Evolutionary conservation across 2,113 vertebrate genomes (phyloP).

Genomic region (Paramisgurnus dabryanus): DNA sequence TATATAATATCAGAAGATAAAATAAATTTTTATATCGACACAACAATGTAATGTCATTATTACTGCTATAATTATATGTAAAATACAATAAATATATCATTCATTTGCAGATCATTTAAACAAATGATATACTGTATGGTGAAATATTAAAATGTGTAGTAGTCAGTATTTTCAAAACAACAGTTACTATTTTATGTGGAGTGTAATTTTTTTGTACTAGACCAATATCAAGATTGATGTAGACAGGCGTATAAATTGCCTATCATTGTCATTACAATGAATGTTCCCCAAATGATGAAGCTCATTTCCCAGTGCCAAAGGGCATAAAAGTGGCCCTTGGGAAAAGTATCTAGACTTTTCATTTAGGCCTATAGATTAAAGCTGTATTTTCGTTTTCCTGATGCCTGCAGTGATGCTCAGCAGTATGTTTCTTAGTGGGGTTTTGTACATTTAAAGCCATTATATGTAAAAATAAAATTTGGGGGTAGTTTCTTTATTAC

Average conservation of each 20-base stretch:
- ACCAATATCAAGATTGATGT: conserved; percentile 8
- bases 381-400: conserved; percentile 34
- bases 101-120: no score
- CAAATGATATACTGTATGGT: background rate
- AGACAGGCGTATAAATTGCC: conserved; percentile 31
- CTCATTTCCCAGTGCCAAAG: conserved; percentile 21
- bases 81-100: background rate
- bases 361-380: conserved; percentile 34
- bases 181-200: background rate
- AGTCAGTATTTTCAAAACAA: background rate
- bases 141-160: no score
- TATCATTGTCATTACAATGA: conserved; percentile 50
- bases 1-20: background rate
- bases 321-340: background rate
- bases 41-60: background rate
- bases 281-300: conserved; percentile 40
- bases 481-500: no score
- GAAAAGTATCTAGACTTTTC: conserved; percentile 24
- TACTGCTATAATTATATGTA: background rate
- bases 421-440: background rate
- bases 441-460: no score
- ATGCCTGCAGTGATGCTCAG: background rate
- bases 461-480: no score
- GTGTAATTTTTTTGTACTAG: background rate
- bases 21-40: no score